Evolutionary conservation across 2,113 vertebrate species (phyloP), one percentile per base, ranked within the genome.

Genomic region (Alethe diademata): DNA sequence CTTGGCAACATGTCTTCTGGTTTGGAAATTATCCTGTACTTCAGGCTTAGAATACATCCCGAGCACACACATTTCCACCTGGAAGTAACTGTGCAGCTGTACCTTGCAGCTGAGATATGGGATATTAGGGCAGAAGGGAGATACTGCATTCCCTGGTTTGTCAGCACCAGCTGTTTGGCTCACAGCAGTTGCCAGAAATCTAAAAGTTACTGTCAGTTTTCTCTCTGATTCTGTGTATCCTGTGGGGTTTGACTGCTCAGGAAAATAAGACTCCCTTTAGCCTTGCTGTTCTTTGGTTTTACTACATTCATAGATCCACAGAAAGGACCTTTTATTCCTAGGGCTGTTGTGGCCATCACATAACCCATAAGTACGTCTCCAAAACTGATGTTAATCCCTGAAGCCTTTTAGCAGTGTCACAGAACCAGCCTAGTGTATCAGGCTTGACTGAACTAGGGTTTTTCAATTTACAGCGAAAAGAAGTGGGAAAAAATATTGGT

Each of bases 111-210:
- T 72, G 72, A 91, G 56, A 60, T 80, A 78, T 8, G 26, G 70
- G 36, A 65, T 83, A 56, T 24, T 15, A 6, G 31, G 45, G 42
- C 36, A 84, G 64, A 76, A 65, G 24, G 14, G 54, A 86, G 84
- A 61, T 35, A 20, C 19, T 57, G 19, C 36, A 72, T 89, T 70
- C 42, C 45, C 28, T 72, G 22, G 58, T 76, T 95, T 91, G 70
- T 48, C 70, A 93, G 36, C 31, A 92, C 73, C 86, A 92, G 60
- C 71, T 87, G 78, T 83, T 93, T 86, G 69, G 42, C 81, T 93
- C 47, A 53, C 33, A 96, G 60, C 64, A 78, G 62, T 70, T 91
- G 38, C 56, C 90, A 66, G 65, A 93, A 84, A 71, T 78, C 28
- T 87, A 66, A 87, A 87, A 92, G 42, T 76, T 90, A 20, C 60